Evolutionary conservation across 2,888 invertebrate genomes (phyloP), one percentile per base, ranked within the genome.

Genomic region (Apamea anceps): DNA sequence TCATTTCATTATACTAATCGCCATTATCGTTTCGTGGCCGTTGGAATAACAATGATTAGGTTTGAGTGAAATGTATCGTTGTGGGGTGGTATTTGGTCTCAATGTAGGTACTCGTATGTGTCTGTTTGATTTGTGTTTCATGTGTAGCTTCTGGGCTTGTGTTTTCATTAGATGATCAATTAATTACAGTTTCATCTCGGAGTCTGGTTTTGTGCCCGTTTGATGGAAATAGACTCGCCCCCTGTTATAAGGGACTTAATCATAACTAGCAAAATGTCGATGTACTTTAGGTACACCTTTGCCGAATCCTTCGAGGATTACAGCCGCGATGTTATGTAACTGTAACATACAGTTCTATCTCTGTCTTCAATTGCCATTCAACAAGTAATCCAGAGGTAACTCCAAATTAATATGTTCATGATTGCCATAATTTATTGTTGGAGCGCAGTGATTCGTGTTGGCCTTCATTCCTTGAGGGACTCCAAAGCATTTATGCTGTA

Each of bases 1-100:
- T 90, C 84, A 89, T 89, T 89, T 86, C 79, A 89, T 89, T 90
- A 89, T 84, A 84, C 87, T 89, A 89, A 90, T 86, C 90, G 81
- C 74, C 67, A 85, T 85, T 86, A 89, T 80, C 76, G 68, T 85
- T 84, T 83, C 71, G 86, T 65, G 88, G 79, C 79, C 74, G 84
- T 86, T 90, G 89, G 71, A 76, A 90, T 83, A 89, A 87, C 80
- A 89, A 70, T 75, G 83, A 87, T 86, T 84, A 72, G 86, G 80
- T 81, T 72, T 70, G 63, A 79, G 75, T 81, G 79, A 85, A 80
- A 87, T 87, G 75, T 77, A 84, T 87, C 74, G 54, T 72, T 5
- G 76, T 63, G 45, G 88, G 79, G 79, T 73, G 60, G 25, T 81
- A 37, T 57, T 79, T 75, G 2, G 37, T 72, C 13, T 62, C 8